phyloP scores from a whole-genome alignment of 1,140 invertebrate species.

The Spodoptera frugiperda region DNA sequence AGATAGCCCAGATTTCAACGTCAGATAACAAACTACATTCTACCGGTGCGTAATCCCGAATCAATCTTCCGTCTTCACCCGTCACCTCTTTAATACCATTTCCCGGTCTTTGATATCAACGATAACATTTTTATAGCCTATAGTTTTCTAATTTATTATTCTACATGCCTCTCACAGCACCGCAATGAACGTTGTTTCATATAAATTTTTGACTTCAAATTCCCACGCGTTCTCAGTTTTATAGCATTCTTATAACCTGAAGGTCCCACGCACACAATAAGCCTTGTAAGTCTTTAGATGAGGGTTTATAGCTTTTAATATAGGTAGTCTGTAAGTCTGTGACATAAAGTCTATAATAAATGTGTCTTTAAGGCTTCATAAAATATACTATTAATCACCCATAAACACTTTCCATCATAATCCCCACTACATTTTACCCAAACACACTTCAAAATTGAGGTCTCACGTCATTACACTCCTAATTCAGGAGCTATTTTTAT shows the following conservation, averaged over 20 bases:
- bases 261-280: neutral
- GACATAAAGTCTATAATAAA: too few relatives aligned
- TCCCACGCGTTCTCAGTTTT: slow-evolving; percentile 10
- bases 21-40: neutral
- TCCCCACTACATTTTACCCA: neutral
- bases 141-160: neutral
- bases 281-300: neutral
- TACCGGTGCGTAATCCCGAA: neutral
- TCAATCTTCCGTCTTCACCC: slow-evolving; percentile 13
- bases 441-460: slow-evolving; percentile 7
- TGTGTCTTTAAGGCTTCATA: neutral
- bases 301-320: neutral
- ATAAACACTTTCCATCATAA: neutral
- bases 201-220: neutral
- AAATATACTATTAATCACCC: neutral
- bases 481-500: slow-evolving; percentile 10
- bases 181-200: neutral
- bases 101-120: neutral
- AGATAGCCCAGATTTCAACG: neutral
- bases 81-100: neutral
- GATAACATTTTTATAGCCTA: neutral
- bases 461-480: slow-evolving; percentile 1
- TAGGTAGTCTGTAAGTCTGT: neutral
- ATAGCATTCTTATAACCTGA: slow-evolving; percentile 7
- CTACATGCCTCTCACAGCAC: neutral